These are phyloP conservation scores for Gymnobelideus leadbeateri DNA, from an alignment of 2,113 vertebrate genomes.

Conservation along the genomic window DNA sequence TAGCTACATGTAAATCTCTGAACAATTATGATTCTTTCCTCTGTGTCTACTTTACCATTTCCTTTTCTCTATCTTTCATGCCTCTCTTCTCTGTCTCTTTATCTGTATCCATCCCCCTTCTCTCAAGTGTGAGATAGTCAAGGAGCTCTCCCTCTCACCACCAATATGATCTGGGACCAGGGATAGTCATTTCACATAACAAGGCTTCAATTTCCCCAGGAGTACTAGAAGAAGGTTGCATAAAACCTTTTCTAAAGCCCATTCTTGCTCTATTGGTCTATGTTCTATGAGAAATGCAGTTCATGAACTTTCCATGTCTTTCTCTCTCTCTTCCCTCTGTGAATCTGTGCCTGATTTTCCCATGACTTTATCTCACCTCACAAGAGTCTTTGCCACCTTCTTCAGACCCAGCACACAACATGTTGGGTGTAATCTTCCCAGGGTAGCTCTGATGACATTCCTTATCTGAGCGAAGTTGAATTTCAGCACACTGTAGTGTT, in stretches of 20 bases:
- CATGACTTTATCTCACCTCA: constrained; percentile 82
- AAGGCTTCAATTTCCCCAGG: not conserved
- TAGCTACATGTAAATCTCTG: not conserved
- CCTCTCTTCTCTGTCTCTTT: not conserved
- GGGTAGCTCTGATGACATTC: constrained; percentile 87
- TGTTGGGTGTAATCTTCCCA: constrained; percentile 85
- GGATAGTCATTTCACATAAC: not conserved
- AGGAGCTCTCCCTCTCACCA: not conserved
- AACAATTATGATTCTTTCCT: not conserved
- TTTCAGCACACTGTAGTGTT: constrained; percentile 87
- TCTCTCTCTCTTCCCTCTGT: not conserved
- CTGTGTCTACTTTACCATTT: not conserved
- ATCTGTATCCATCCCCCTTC: not conserved
- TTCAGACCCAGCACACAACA: constrained; percentile 90
- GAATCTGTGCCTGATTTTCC: not conserved
- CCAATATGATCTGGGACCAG: not conserved
- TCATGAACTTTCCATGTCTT: not conserved
- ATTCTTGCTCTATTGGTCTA: not conserved
- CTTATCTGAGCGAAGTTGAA: constrained; percentile 85
- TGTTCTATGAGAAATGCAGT: not conserved
- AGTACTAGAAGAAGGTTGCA: not conserved
- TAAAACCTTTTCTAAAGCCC: not conserved
- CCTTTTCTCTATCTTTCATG: not conserved
- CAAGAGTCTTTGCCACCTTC: constrained; percentile 92
- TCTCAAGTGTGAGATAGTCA: not conserved